Conservation (phyloP, 2,888 invertebrate genomes). For the Hydropsyche betteni region DNA sequence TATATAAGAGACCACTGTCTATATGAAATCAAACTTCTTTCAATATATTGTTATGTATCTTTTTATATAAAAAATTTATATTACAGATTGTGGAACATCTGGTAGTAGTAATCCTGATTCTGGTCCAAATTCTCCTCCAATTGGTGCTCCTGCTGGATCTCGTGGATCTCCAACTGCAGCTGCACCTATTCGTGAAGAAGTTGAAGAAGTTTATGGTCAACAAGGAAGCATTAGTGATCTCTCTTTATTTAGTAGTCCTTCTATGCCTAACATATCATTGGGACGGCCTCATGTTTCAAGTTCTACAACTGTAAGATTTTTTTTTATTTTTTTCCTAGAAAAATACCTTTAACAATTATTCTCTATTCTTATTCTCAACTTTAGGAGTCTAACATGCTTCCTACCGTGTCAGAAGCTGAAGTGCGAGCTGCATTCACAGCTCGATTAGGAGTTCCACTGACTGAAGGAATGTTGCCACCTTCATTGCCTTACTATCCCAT, state of each 20-base stretch:
- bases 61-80: too few relatives aligned
- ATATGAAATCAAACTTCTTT: too few relatives aligned
- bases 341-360: not conserved
- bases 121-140: slow-evolving; percentile 79
- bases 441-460: slow-evolving; percentile 71
- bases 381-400: slow-evolving; percentile 54
- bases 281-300: slow-evolving; percentile 77
- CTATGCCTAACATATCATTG: slow-evolving; percentile 96
- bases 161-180: slow-evolving; percentile 71
- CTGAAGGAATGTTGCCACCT: slow-evolving; percentile 73
- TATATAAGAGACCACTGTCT: too few relatives aligned
- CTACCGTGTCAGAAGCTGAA: slow-evolving; percentile 80
- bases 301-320: slow-evolving; percentile 51
- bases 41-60: too few relatives aligned
- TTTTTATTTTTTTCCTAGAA: slow-evolving; percentile 1
- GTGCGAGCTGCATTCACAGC: slow-evolving; percentile 76
- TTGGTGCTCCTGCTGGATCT: slow-evolving; percentile 64
- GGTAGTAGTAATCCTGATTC: slow-evolving; percentile 75
- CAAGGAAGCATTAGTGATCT: slow-evolving; percentile 75
- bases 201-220: slow-evolving; percentile 73
- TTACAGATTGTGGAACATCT: slow-evolving; percentile 60
- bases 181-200: slow-evolving; percentile 84
- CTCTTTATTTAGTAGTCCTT: slow-evolving; percentile 91
- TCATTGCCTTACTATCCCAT: slow-evolving; percentile 77
- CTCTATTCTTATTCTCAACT: slow-evolving; percentile 5